Evolutionary conservation across 2,113 vertebrate genomes (phyloP).

Genomic region (Calonectris borealis): DNA sequence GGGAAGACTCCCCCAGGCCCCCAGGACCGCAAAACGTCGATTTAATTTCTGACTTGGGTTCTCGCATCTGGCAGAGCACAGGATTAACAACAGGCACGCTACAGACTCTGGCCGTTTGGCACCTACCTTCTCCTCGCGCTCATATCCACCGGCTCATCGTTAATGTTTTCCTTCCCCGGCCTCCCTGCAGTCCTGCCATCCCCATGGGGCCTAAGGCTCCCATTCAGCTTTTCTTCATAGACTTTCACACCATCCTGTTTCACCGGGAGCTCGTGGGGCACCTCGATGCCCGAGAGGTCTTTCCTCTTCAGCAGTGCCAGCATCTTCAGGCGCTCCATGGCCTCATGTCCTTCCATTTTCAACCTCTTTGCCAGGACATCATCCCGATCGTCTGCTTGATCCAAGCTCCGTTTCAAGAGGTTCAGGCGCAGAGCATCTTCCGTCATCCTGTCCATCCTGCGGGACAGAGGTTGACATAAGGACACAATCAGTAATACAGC

Average conservation of each 20-base stretch:
- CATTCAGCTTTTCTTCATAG: slow-evolving; percentile 84
- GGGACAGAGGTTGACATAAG: neutral
- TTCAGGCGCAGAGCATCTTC: slow-evolving; percentile 94
- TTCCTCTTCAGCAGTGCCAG: slow-evolving; percentile 94
- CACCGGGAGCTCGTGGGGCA: slow-evolving; percentile 73
- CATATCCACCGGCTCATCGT: slow-evolving; percentile 97
- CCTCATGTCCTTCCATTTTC: slow-evolving; percentile 97
- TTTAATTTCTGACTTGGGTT: neutral
- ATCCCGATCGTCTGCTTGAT: slow-evolving; percentile 88
- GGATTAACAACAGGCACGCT: neutral
- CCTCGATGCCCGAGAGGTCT: slow-evolving; percentile 87
- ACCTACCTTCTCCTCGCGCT: slow-evolving; percentile 90
- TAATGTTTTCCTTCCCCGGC: slow-evolving; percentile 94
- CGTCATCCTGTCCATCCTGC: slow-evolving; percentile 96
- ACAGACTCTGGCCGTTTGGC: rapidly evolving
- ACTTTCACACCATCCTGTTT: slow-evolving; percentile 77
- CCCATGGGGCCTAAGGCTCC: slow-evolving; percentile 75
- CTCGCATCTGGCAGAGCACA: neutral
- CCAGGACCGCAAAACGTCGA: rapidly evolving
- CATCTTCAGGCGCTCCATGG: slow-evolving; percentile 98
- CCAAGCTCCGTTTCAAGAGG: slow-evolving; percentile 91
- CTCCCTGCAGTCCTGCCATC: slow-evolving; percentile 75
- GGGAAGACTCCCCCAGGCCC: neutral
- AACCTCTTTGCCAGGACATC: slow-evolving; percentile 92
- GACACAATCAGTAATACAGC: neutral